phyloP scores from a whole-genome alignment of 2,888 invertebrate genomes.

The Mongoloraphidia duomilia region DNA sequence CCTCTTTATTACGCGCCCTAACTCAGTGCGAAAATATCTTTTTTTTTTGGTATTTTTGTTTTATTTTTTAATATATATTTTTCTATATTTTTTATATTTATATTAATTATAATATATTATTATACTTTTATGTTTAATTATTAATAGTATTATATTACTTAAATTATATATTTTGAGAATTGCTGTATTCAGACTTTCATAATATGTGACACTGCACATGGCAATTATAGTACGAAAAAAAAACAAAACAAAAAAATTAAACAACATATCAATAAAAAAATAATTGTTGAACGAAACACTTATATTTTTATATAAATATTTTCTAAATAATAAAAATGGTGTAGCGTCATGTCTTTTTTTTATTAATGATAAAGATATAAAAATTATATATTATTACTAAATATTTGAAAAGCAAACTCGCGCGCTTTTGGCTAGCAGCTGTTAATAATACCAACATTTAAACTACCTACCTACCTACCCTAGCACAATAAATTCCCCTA shows the following conservation, averaged over 20 bases:
- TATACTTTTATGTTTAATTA: slow-evolving; percentile 16
- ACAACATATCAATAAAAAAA: slow-evolving; percentile 2
- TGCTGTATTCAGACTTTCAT: slow-evolving; percentile 34
- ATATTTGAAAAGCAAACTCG: too few relatives aligned
- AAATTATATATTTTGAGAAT: slow-evolving; percentile 35
- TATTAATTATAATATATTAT: slow-evolving; percentile 18
- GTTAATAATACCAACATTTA: neutral
- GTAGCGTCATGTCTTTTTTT: slow-evolving; percentile 5
- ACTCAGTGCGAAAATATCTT: slow-evolving; percentile 13
- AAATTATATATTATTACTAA: neutral
- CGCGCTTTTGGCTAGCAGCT: neutral
- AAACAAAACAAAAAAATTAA: slow-evolving; percentile 5
- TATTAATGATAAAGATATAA: neutral
- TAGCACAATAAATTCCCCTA: neutral
- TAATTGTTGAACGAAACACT: slow-evolving; percentile 3
- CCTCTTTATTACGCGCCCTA: neutral
- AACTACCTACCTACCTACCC: neutral
- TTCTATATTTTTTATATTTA: slow-evolving; percentile 20
- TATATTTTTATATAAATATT: neutral
- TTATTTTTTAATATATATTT: slow-evolving; percentile 18
- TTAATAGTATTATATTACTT: slow-evolving; percentile 21
- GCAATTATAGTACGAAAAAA: slow-evolving; percentile 9
- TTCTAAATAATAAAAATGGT: neutral
- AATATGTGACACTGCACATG: slow-evolving; percentile 25
- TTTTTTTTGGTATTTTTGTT: slow-evolving; percentile 22